Conservation (phyloP, 1,140 invertebrate species). For the Melitaea cinxia region DNA sequence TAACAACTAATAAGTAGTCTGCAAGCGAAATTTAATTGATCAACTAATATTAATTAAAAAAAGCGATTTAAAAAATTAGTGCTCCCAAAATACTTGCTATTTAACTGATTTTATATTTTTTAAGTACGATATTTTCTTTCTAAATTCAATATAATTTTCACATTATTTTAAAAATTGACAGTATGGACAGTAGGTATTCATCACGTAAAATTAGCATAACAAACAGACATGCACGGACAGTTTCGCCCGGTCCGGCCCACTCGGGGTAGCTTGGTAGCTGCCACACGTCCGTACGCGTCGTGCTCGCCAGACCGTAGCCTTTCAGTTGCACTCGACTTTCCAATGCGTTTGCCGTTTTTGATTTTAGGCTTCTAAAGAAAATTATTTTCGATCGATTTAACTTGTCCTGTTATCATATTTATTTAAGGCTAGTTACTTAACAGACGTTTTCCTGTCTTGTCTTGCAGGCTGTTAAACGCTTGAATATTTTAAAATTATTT, state of each 20-base stretch:
- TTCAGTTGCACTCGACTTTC: slow-evolving; percentile 60
- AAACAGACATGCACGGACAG: slow-evolving; percentile 62
- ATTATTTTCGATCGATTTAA: background rate
- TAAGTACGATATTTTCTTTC: too few relatives aligned
- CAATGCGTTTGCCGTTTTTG: slow-evolving; percentile 47
- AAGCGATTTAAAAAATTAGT: too few relatives aligned
- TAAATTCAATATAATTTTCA: background rate
- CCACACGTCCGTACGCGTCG: slow-evolving; percentile 62
- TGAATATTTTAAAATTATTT: too few relatives aligned
- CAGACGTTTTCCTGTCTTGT: too few relatives aligned
- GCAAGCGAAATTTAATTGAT: too few relatives aligned
- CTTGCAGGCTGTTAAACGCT: too few relatives aligned
- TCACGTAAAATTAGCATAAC: slow-evolving; percentile 69
- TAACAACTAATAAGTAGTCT: too few relatives aligned
- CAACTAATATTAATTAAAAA: too few relatives aligned
- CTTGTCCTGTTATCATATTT: background rate
- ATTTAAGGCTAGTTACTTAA: background rate
- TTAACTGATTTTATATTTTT: too few relatives aligned
- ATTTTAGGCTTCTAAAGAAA: slow-evolving; percentile 28
- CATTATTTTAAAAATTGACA: background rate
- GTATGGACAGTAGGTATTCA: background rate
- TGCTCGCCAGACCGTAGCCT: slow-evolving; percentile 70
- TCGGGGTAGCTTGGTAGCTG: slow-evolving; percentile 54
- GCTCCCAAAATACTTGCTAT: too few relatives aligned
- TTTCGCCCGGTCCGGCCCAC: slow-evolving; percentile 29